These are phyloP conservation scores for Halictus rubicundus DNA, from an alignment of 1,140 invertebrate genomes.

Conservation along the genomic window DNA sequence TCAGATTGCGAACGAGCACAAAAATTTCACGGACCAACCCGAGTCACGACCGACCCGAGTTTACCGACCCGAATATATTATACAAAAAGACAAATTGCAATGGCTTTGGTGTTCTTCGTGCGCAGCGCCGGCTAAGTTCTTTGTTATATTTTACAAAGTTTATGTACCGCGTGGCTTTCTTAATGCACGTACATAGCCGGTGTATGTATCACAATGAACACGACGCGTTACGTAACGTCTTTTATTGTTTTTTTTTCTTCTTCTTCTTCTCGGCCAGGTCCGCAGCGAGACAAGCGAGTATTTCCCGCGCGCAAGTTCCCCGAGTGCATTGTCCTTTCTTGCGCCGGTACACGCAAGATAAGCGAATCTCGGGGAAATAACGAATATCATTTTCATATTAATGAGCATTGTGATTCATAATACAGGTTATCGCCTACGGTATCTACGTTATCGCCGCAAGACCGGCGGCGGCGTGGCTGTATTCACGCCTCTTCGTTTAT, in stretches of 20 bases:
- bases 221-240: conserved; percentile 29
- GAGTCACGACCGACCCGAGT: too few relatives aligned
- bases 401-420: conserved; percentile 31
- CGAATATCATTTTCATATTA: conserved; percentile 58
- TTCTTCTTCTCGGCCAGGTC: background rate
- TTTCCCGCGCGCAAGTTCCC: conserved; percentile 23
- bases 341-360: conserved; percentile 24
- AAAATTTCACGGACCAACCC: too few relatives aligned
- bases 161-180: background rate
- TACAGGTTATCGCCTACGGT: conserved; percentile 37
- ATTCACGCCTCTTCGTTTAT: conserved; percentile 32
- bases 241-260: conserved; percentile 33
- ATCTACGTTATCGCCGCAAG: conserved; percentile 38
- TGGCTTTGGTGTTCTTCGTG: too few relatives aligned
- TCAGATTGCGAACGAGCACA: too few relatives aligned
- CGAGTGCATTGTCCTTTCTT: conserved; percentile 18
- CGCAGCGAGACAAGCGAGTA: background rate
- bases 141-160: conserved; percentile 1
- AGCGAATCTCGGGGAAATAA: conserved; percentile 20
- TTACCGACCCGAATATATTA: too few relatives aligned
- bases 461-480: background rate
- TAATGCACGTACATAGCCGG: background rate
- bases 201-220: conserved; percentile 10
- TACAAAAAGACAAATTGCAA: too few relatives aligned
- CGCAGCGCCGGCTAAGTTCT: background rate